Evolutionary conservation across 2,888 invertebrate genomes (phyloP).

Genomic region (Nowickia ferox): DNA sequence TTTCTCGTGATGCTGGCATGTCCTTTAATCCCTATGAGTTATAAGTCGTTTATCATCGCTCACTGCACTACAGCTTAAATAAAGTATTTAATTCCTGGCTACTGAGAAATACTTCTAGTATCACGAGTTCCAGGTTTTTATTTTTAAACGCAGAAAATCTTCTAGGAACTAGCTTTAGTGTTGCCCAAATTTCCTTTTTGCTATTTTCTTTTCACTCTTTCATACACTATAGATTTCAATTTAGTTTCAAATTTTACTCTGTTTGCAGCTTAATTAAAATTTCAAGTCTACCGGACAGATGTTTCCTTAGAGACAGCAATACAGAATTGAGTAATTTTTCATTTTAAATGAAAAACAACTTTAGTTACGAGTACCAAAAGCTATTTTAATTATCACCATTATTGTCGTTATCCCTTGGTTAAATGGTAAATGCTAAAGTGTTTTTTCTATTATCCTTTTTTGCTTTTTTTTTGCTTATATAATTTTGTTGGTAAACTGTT

Average conservation of each 20-base stretch:
- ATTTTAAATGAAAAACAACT: neutral
- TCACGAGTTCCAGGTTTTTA: no score
- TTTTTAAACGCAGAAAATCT: no score
- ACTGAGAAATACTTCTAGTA: no score
- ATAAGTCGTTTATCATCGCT: no score
- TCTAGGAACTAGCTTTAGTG: no score
- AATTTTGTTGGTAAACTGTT: neutral
- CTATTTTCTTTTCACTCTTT: neutral
- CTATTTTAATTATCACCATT: slow-evolving; percentile 13
- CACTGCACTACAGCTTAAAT: no score
- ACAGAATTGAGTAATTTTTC: neutral
- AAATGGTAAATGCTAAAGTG: neutral
- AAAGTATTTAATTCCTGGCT: no score
- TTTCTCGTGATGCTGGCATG: no score
- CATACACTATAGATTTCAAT: neutral
- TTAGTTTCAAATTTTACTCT: neutral
- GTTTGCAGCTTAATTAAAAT: neutral
- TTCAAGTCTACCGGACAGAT: neutral
- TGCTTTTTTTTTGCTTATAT: neutral
- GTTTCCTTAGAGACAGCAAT: neutral
- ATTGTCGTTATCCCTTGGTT: neutral
- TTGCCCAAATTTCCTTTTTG: neutral
- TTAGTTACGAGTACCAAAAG: neutral
- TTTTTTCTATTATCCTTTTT: neutral
- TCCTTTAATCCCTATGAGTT: no score